phyloP scores from a whole-genome alignment of 2,888 invertebrate genomes.

The Melanchra persicariae region DNA sequence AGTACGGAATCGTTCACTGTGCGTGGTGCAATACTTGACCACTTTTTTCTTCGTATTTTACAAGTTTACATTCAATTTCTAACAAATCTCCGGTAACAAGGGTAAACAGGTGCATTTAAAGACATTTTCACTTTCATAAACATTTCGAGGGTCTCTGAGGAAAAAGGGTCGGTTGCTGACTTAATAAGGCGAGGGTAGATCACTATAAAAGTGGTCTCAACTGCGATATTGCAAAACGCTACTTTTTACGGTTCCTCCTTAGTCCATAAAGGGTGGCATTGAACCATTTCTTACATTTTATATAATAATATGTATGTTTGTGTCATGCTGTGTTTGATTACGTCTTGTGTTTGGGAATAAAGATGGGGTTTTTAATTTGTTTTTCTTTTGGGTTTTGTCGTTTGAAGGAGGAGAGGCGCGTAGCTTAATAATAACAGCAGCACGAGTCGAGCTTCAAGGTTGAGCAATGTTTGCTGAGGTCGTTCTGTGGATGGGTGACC shows the following conservation, averaged over 20 bases:
- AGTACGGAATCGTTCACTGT: background rate
- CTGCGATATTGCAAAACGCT: slow-evolving; percentile 79
- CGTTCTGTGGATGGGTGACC: no score
- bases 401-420: no score
- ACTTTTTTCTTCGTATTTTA: slow-evolving; percentile 40
- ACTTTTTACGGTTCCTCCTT: slow-evolving; percentile 77
- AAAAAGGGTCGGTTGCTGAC: slow-evolving; percentile 81
- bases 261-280: slow-evolving; percentile 71
- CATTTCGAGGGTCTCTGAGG: slow-evolving; percentile 71
- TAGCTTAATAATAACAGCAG: no score
- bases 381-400: background rate
- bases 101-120: slow-evolving; percentile 84
- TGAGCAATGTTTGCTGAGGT: no score
- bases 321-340: slow-evolving; percentile 34
- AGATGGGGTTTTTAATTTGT: background rate
- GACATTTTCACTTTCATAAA: slow-evolving; percentile 84
- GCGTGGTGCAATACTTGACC: background rate
- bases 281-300: slow-evolving; percentile 33
- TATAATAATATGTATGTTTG: no score
- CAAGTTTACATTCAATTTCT: slow-evolving; percentile 68
- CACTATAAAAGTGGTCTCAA: slow-evolving; percentile 79
- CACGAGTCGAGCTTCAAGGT: no score
- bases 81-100: slow-evolving; percentile 70
- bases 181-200: slow-evolving; percentile 83
- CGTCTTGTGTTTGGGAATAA: background rate